Evolutionary conservation across 1,140 invertebrate genomes (phyloP), one percentile per base, ranked within the genome.

Genomic region (Dendrolimus kikuchii): DNA sequence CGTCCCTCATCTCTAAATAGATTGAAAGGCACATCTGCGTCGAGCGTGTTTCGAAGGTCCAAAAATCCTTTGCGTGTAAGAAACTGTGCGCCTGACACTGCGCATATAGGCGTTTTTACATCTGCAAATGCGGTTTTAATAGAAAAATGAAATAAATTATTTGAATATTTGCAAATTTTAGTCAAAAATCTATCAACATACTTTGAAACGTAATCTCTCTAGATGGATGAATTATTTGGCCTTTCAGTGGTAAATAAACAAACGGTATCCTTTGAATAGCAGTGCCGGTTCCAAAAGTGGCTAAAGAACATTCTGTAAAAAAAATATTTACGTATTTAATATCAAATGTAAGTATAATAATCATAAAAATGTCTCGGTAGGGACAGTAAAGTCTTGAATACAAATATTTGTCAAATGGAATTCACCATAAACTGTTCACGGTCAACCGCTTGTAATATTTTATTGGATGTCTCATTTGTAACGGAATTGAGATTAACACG

Each of bases 201-300:
- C 95, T 93, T 84, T 91, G 87, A 76, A 96, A 93, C 61, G 90
- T 91, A 65, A 96, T 95, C 87, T 95, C 94, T 60, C 93, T 92
- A 55, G 93, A 94, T 0, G 95, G 95, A 88, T 96, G 92, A 62
- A 96, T 93, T 59, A 96, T 94, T 81, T 96, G 94, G 10, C 94
- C 94, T 66, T 92, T 92, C 37, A 94, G 88, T 5, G 95, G 95
- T 59, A 96, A 85, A 81, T 94, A 95, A 8, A 96, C 93, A 72
- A 95, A 95, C 8, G 95, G 95, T 55, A 96, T 93, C 71, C 91
- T 92, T 70, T 96, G 94, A 42, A 89, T 67, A n/a, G 91, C 92
- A 44, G 90, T 88, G 50, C 91, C 92, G 48, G 92, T 92, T 6
- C 94, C 90, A 74, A 96, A 96, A 39, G 93, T 92, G 36, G 93